Base-by-base conservation (phyloP, 2,888 invertebrate genomes). In the Pharmacophagus antenor region DNA sequence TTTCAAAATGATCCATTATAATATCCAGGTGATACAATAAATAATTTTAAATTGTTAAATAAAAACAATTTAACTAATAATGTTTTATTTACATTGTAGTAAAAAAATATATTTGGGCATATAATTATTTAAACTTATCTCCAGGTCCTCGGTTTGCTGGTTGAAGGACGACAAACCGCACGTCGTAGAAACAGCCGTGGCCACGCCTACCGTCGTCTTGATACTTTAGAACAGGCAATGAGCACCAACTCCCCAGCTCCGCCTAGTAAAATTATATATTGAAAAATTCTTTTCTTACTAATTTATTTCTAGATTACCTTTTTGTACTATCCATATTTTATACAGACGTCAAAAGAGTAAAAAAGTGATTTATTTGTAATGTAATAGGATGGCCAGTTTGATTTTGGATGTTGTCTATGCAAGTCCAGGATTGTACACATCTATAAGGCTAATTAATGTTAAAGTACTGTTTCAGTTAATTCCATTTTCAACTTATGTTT, bases 231-330 rank as follows among this genome's bases (percentile, higher is more conserved):
- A 61, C 89, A 90, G 64, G 90, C 89, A 0, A 88, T 90, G 86
- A 87, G 76, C 63, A 69, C 84, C 1, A 85, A 76, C 67, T 70
- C 81, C 0, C 68, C 85, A 0, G 86, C 88, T 6, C 86, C 89
- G 0, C 89, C 90, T 0, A 88, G 85, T 74, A 89, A 89, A 66
- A 90, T 90, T 46, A 90, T 90, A 65, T 90, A 90, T 65, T 90
- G 59, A 69, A 12, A 3, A 15, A n/a, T n/a, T 21, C 8, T 41
- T 31, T 54, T 46, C 6, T 22, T 6, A 52, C 22, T 42, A 23
- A 52, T 42, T 42, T 18, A 42, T 52, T 41, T 42, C 15, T 21
- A 27, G 17, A 18, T 8, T 27, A 20, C 20, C 21, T 37, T 31
- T 46, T 21, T 27, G 21, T 51, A 21, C 50, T 51, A 3, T 51